A percentile compares a stretch with the other conserved stretches of the same genome.
phyloP scores from a whole-genome alignment of 2,797 vertebrate species.

The Myoxocephalus aenaeus region DNA sequence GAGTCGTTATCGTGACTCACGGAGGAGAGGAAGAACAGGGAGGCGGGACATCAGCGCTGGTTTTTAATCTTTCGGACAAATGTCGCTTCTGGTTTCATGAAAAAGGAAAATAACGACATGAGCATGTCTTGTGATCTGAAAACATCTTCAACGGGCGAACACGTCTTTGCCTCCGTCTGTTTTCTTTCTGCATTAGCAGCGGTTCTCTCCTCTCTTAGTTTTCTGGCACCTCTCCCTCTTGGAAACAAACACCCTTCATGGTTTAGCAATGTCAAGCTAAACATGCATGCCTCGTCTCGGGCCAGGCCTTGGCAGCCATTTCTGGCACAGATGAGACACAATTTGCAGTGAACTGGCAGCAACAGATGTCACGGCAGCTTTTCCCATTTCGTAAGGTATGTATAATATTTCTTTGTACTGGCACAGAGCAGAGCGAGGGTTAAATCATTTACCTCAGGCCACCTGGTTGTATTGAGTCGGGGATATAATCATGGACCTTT shows the following conservation, averaged over 20 bases:
- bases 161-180: conserved; percentile 18
- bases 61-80: conserved; percentile 44
- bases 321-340: conserved; percentile 27
- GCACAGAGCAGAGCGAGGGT: conserved; percentile 7
- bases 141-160: conserved; percentile 18
- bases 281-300: conserved; percentile 25
- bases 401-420: conserved; percentile 32
- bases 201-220: conserved; percentile 27
- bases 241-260: conserved; percentile 47
- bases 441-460: conserved; percentile 5
- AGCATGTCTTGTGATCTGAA: background rate
- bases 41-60: conserved; percentile 6
- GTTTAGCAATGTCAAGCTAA: conserved; percentile 54
- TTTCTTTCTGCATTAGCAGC: conserved; percentile 36
- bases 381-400: conserved; percentile 42
- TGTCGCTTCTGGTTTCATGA: conserved; percentile 27
- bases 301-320: conserved; percentile 46
- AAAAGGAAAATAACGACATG: conserved; percentile 11
- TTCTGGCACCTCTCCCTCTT: conserved; percentile 31
- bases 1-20: conserved; percentile 43
- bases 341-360: conserved; percentile 36
- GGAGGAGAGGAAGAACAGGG: background rate
- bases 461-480: conserved; percentile 9
- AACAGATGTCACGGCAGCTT: conserved; percentile 51
- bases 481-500: background rate